phyloP scores from a whole-genome alignment of 1,140 invertebrate genomes.

The Anadara kagoshimensis region DNA sequence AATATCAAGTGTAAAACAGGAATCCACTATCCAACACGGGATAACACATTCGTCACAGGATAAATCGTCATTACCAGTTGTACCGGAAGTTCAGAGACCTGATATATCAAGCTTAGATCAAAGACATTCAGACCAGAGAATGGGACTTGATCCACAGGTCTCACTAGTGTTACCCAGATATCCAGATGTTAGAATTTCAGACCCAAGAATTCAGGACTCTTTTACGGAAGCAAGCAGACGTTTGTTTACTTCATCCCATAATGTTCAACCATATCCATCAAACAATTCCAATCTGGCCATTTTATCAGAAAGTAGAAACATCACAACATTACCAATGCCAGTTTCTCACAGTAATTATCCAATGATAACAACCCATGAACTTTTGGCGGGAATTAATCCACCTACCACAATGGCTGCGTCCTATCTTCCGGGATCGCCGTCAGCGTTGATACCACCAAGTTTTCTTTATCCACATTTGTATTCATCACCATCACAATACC shows the following conservation, averaged over 20 bases:
- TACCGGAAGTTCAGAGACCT: constrained; percentile 54
- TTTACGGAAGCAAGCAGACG: constrained; percentile 39
- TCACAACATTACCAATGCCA: constrained; percentile 50
- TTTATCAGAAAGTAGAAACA: constrained; percentile 58
- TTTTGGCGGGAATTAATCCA: constrained; percentile 52
- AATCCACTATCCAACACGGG: constrained; percentile 27
- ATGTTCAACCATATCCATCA: constrained; percentile 43
- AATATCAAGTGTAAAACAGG: constrained; percentile 23
- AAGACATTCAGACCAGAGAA: constrained; percentile 31
- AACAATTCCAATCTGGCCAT: constrained; percentile 60
- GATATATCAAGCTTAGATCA: constrained; percentile 52
- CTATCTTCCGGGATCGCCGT: constrained; percentile 42
- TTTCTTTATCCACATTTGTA: constrained; percentile 61
- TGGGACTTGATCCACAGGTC: constrained; percentile 43
- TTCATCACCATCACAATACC: constrained; percentile 45
- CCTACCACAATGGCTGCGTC: constrained; percentile 48
- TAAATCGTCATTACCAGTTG: constrained; percentile 41
- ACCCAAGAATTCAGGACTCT: constrained; percentile 53
- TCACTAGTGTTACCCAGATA: constrained; percentile 44
- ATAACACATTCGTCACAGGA: constrained; percentile 32
- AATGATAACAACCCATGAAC: constrained; percentile 54
- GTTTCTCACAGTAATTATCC: constrained; percentile 47
- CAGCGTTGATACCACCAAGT: constrained; percentile 46
- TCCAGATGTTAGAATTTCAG: constrained; percentile 47
- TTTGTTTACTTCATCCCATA: constrained; percentile 34